phyloP scores from a whole-genome alignment of 2,888 invertebrate genomes.

The Heliconius aoede region DNA sequence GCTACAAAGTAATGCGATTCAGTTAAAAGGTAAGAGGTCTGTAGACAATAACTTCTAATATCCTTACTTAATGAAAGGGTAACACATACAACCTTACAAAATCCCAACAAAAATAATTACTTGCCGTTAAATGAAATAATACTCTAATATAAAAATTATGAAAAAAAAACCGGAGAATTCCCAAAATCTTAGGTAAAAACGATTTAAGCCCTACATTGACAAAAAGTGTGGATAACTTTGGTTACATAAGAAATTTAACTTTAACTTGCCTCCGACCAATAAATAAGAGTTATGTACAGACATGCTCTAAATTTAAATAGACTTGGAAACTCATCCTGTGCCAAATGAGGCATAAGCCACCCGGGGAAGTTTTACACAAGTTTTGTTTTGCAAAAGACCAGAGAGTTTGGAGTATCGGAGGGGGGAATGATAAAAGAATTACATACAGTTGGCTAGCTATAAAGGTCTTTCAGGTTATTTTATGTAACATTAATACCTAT shows the following conservation, averaged over 20 bases:
- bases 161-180: constrained; percentile 6
- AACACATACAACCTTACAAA: background rate
- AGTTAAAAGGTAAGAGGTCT: constrained; percentile 12
- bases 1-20: background rate
- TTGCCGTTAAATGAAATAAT: constrained; percentile 23
- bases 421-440: constrained; percentile 50
- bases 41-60: constrained; percentile 8
- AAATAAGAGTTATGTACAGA: constrained; percentile 46
- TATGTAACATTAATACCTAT: constrained; percentile 25
- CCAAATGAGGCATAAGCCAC: constrained; percentile 59
- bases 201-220: constrained; percentile 17
- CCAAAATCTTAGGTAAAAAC: background rate
- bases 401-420: constrained; percentile 50
- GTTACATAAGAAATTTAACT: constrained; percentile 22
- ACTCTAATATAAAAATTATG: constrained; percentile 7
- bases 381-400: constrained; percentile 57
- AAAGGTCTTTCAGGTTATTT: constrained; percentile 26
- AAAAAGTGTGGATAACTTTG: constrained; percentile 25
- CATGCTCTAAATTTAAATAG: constrained; percentile 58
- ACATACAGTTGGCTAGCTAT: constrained; percentile 43
- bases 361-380: constrained; percentile 54
- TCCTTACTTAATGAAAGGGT: constrained; percentile 21
- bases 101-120: constrained; percentile 20
- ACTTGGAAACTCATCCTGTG: constrained; percentile 56
- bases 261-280: constrained; percentile 29